Evolutionary conservation across 2,888 invertebrate species (phyloP).

Genomic region (Hyposoter dolosus): DNA sequence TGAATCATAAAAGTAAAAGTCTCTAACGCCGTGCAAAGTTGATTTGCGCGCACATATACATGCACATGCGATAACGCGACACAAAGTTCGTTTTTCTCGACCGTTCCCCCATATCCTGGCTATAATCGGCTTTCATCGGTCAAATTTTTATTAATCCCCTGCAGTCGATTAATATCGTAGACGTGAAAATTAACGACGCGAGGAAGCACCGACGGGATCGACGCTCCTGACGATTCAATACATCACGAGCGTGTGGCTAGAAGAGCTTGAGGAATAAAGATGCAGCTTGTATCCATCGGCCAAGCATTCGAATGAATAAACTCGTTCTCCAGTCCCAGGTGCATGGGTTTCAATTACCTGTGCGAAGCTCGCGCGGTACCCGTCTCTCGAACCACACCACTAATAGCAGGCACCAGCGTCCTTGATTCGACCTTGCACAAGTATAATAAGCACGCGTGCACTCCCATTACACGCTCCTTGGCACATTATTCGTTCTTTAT

Average conservation of each 20-base stretch:
- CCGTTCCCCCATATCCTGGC: conserved; percentile 29
- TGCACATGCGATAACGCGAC: conserved; percentile 51
- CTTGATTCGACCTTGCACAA: conserved; percentile 74
- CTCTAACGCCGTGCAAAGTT: conserved; percentile 56
- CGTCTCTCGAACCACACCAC: conserved; percentile 39
- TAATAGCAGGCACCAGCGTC: conserved; percentile 64
- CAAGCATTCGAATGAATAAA: conserved; percentile 45
- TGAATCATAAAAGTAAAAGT: conserved; percentile 81
- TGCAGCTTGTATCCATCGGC: conserved; percentile 12
- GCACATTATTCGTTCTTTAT: not conserved
- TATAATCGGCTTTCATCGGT: conserved; percentile 27
- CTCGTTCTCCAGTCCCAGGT: conserved; percentile 38
- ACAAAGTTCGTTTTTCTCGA: conserved; percentile 28
- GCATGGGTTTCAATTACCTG: conserved; percentile 51
- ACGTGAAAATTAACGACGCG: not conserved
- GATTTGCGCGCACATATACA: conserved; percentile 63
- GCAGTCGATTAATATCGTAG: conserved; percentile 26
- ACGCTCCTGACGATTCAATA: not conserved
- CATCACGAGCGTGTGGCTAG: not conserved
- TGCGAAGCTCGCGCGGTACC: conserved; percentile 19
- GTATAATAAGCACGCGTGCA: conserved; percentile 61
- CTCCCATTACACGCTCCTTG: conserved; percentile 46
- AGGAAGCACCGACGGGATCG: not conserved
- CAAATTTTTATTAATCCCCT: conserved; percentile 21
- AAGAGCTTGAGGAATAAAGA: not conserved